A percentile compares a stretch with the other conserved stretches of the same genome.
Conservation (phyloP, 2,888 invertebrate species). For the Drosophila anomelani region DNA sequence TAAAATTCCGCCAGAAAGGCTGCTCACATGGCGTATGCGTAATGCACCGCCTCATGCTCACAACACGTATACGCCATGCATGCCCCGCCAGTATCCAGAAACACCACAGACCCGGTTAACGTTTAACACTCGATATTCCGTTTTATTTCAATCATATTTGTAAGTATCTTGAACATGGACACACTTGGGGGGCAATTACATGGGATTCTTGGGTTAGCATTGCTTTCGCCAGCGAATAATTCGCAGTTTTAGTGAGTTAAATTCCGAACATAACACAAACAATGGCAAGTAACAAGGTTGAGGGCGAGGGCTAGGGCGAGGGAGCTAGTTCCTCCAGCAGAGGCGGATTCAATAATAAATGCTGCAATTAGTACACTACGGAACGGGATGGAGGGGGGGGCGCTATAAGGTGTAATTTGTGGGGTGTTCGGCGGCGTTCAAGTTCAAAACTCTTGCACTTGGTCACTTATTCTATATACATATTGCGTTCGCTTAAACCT, state of each 20-base stretch:
- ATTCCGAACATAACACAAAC: conserved; percentile 21
- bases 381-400: not conserved
- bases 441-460: conserved; percentile 8
- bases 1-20: too few species aligned
- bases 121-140: conserved; percentile 10
- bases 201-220: not conserved
- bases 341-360: conserved; percentile 15
- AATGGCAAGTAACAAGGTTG: not conserved
- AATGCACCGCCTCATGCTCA: not conserved
- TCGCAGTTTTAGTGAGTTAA: conserved; percentile 33
- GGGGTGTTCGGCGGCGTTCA: not conserved
- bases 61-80: conserved; percentile 4
- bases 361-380: conserved; percentile 38
- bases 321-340: not conserved
- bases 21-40: not conserved
- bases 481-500: conserved; percentile 27
- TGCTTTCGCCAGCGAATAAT: conserved; percentile 4
- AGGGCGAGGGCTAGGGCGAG: too few species aligned
- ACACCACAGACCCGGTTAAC: not conserved
- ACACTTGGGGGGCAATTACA: conserved; percentile 12
- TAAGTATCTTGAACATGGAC: conserved; percentile 40
- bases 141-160: conserved; percentile 35
- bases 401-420: too few species aligned
- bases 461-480: conserved; percentile 30
- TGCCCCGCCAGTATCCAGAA: not conserved